Base-by-base conservation (phyloP, 2,888 invertebrate species). In the Latheticus oryzae region DNA sequence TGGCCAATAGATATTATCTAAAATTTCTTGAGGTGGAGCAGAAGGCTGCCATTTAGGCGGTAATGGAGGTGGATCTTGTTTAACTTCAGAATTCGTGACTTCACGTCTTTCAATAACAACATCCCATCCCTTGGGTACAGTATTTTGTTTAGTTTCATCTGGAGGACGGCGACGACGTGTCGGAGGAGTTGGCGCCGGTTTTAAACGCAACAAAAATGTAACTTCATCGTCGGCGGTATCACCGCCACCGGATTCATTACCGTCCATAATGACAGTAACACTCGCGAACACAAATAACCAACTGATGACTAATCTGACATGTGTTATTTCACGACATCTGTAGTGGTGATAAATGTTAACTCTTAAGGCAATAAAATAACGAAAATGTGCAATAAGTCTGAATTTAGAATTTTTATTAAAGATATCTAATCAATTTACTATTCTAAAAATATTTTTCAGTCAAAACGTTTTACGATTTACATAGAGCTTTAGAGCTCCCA, bases 151-250 rank as follows among this genome's bases (percentile, higher is more conserved):
- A 28, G 60, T 58, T 28, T 68, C 67, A 2, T 62, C 61, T 40
- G 61, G 67, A 35, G 65, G 61, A 11, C 70, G 67, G 30, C 69
- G 67, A 5, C 74, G 70, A 8, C 76, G 67, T 12, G 65, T 60
- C 1, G 77, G 76, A 1, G 77, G 77, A 13, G 77, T 74, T 8
- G 77, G 76, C 2, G 78, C 67, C 8, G 78, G 78, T 51, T 74
- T 75, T 40, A 78, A 63, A 21, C 76, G 72, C 33, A 79, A 57
- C 16, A 78, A 64, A 63, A 79, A 78, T 4, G 77, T 76, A 16
- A 79, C 76, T 64, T 77, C 78, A 52, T 78, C 77, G 52, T 76
- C 75, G 17, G 52, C 63, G n/a, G n/a, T n/a, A n/a, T 56, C 60
- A 15, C 42, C 42, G 42, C 28, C 42, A 5, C 28, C 40, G 23